Base-by-base conservation (phyloP, 1,140 invertebrate species). In the Trissolcus basalis region DNA sequence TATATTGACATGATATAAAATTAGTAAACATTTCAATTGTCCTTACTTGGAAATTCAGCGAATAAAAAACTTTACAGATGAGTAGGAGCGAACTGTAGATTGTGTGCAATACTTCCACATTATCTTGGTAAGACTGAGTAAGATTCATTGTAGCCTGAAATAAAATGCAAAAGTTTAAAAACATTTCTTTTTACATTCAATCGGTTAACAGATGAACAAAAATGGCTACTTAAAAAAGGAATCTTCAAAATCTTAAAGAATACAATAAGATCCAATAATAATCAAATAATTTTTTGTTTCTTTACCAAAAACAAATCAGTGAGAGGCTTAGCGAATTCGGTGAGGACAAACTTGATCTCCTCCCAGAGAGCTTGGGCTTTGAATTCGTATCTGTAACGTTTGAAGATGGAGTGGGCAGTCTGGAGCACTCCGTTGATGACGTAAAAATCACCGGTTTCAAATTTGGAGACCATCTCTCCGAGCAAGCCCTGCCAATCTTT, bases 31-130 rank as follows among this genome's bases (percentile, higher is more conserved):
- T n/a, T n/a, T n/a, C n/a, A 27, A 27, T 27, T 27, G 19, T 27
- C 81, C 83, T 87, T 86, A 92, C 92, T 90, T 98, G 97, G 78
- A 92, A 96, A 88, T 99, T 99, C 4, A 99, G 90, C 2, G 96
- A 98, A 86, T 97, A 96, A 88, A 98, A 99, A 15, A 99, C 95
- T 90, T 99, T 98, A 73, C 94, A 94, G n/a, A 98, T 94, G 1
- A 98, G 89, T 14, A 95, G 91, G 45, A 99, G 89, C 0, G 96
- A 97, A 65, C 93, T 94, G 80, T 97, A 98, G 74, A 98, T 96
- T 9, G 97, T 91, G 85, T 93, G 94, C 7, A 98, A 87, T 0
- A 94, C 95, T 79, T 92, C 91, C 0, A 91, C 89, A 88, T 98
- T 96, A 79, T 91, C 92, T 9, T 92, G 91, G 85, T 98, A 94